Evolutionary conservation across 2,797 vertebrate species (phyloP).

Genomic region (Selene dorsalis): DNA sequence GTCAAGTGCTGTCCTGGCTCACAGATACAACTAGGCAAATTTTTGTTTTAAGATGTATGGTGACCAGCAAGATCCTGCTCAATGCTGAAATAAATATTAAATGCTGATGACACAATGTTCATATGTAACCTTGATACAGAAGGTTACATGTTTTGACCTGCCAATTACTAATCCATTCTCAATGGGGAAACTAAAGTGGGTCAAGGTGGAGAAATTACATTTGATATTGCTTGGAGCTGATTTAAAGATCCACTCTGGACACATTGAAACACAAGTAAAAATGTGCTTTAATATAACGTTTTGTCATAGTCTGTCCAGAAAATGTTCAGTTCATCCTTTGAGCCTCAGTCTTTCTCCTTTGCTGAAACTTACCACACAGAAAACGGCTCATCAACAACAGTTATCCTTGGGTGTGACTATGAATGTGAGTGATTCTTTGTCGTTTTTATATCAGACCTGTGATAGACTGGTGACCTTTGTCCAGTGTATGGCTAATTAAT

Average conservation of each 20-base stretch:
- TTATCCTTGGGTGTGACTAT: too few relatives aligned
- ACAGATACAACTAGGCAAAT: background rate
- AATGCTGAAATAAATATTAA: background rate
- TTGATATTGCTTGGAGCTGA: constrained; percentile 1
- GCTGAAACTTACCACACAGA: too few relatives aligned
- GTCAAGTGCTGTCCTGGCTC: constrained; percentile 5
- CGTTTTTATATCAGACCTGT: too few relatives aligned
- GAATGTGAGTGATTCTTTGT: too few relatives aligned
- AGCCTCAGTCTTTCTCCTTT: background rate
- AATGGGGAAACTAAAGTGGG: background rate
- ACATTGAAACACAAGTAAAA: background rate
- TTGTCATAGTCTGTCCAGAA: background rate
- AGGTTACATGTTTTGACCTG: background rate
- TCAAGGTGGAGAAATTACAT: background rate
- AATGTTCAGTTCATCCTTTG: background rate
- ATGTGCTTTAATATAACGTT: background rate
- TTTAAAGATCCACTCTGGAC: background rate
- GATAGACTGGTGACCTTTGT: too few relatives aligned
- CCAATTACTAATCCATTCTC: background rate
- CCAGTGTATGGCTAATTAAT: too few relatives aligned
- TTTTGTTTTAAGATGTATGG: background rate
- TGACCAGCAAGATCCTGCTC: background rate
- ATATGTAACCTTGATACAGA: background rate
- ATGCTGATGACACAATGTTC: background rate
- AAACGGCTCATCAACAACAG: too few relatives aligned